Percentiles rank a stretch among this genome's conserved stretches.
Conservation (phyloP, 2,113 vertebrate species). For the Myiagra hebetior region DNA sequence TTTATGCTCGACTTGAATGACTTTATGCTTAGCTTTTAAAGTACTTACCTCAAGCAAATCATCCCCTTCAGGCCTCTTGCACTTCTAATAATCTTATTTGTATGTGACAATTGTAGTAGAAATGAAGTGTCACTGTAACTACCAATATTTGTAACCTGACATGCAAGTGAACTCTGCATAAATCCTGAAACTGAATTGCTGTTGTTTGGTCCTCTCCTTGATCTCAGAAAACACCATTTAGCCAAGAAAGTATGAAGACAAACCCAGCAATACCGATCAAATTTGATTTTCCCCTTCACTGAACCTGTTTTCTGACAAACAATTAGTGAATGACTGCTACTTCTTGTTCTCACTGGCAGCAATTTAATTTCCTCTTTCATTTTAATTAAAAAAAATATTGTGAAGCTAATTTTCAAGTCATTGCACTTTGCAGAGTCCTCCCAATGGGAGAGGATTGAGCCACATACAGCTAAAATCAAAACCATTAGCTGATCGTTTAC, state of each 20-base stretch:
- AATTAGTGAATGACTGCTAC: background rate
- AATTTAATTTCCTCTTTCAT: background rate
- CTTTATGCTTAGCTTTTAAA: background rate
- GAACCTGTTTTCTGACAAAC: background rate
- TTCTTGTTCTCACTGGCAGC: background rate
- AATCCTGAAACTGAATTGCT: background rate
- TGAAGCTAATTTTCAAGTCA: background rate
- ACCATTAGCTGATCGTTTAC: background rate
- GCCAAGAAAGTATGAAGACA: background rate
- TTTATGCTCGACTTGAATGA: background rate
- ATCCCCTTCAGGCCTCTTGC: background rate
- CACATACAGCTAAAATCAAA: background rate
- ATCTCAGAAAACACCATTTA: background rate
- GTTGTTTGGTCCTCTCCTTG: background rate
- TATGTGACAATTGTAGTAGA: background rate
- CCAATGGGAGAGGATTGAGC: background rate
- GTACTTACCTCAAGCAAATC: background rate
- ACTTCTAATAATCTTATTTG: background rate
- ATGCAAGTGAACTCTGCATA: background rate
- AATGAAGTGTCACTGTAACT: background rate
- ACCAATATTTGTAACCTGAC: background rate
- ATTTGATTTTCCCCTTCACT: constrained; percentile 8
- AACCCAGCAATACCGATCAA: background rate
- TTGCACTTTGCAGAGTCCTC: background rate
- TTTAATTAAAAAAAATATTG: background rate